These are phyloP conservation scores for Bucorvus abyssinicus DNA, from an alignment of 2,797 vertebrate genomes.

Conservation along the genomic window DNA sequence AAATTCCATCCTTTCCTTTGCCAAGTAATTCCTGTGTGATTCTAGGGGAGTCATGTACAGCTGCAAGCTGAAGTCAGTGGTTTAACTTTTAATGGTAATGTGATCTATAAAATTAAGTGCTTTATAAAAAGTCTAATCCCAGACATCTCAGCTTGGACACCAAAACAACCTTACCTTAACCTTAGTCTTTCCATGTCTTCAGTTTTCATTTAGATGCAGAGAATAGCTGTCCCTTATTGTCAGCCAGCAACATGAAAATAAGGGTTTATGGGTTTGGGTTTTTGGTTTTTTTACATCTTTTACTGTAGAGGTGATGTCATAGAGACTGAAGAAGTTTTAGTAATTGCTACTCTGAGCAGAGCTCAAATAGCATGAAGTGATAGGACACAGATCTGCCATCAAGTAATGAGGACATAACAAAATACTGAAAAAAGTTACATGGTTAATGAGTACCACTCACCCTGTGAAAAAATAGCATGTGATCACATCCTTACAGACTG, in stretches of 20 bases:
- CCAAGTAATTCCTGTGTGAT: neutral
- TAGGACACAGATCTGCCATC: neutral
- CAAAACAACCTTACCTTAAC: neutral
- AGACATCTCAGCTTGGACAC: neutral
- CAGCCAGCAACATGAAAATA: neutral
- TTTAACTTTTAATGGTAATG: neutral
- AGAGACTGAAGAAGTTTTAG: neutral
- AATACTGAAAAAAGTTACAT: neutral
- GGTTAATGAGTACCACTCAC: neutral
- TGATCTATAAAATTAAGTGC: conserved; percentile 20
- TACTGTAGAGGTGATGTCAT: neutral
- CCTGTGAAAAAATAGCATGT: neutral
- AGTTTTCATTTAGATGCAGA: neutral
- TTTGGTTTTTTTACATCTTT: neutral
- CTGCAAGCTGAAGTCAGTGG: conserved; percentile 18
- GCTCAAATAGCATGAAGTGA: neutral
- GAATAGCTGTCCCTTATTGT: neutral
- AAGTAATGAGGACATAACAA: neutral
- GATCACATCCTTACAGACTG: neutral
- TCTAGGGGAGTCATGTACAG: neutral
- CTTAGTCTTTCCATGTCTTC: neutral
- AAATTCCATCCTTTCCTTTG: neutral
- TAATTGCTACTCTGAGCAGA: neutral
- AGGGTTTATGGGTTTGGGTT: neutral
- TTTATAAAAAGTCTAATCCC: neutral